Evolutionary conservation across 2,113 vertebrate genomes (phyloP).

Genomic region (Heterocephalus glaber): DNA sequence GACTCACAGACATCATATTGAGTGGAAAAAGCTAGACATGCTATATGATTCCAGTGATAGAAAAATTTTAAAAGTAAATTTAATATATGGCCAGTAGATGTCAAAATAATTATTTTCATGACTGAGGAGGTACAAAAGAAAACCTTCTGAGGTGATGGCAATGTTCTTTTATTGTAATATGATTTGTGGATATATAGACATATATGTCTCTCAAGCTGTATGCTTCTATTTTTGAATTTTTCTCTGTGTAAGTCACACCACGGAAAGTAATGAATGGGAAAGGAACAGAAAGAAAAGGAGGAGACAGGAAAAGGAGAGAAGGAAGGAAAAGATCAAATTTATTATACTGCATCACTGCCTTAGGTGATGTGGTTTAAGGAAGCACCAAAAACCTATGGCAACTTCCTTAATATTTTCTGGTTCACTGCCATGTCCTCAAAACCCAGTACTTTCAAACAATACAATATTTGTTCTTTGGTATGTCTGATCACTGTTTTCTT

Average conservation of each 20-base stretch:
- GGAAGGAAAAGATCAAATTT: neutral
- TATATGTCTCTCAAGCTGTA: neutral
- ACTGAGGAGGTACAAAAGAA: neutral
- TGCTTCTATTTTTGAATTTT: neutral
- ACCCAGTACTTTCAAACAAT: neutral
- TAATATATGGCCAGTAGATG: neutral
- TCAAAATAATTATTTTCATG: neutral
- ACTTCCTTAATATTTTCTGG: neutral
- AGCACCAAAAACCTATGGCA: neutral
- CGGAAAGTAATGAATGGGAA: neutral
- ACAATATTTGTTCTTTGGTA: slow-evolving; percentile 27
- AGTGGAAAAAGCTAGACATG: neutral
- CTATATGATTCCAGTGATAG: neutral
- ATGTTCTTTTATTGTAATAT: neutral
- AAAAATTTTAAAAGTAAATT: neutral
- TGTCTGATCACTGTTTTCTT: slow-evolving; percentile 5
- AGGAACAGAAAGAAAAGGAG: neutral
- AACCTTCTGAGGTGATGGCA: neutral
- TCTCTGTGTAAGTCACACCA: neutral
- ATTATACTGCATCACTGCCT: neutral
- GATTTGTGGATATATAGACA: neutral
- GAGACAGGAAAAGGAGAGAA: neutral
- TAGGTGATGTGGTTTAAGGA: neutral
- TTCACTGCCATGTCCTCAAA: neutral
- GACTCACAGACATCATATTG: neutral